Evolutionary conservation across 2,888 invertebrate genomes (phyloP).

Genomic region (Trissolcus brochymenae): DNA sequence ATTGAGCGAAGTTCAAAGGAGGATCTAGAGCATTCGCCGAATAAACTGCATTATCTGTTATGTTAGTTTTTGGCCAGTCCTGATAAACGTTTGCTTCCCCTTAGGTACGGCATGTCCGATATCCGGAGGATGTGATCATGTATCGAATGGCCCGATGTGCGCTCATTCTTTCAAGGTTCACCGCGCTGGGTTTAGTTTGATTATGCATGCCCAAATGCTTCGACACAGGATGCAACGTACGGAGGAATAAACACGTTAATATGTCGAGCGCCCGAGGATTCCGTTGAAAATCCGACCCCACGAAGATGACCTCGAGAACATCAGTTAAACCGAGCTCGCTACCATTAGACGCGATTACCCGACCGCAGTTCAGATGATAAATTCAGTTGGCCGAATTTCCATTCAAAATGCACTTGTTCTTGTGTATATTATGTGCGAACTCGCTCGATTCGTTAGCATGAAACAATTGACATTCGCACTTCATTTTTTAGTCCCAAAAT

Average conservation of each 20-base stretch:
- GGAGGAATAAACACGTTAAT: slow-evolving; percentile 35
- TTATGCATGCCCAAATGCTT: slow-evolving; percentile 39
- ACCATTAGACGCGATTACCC: slow-evolving; percentile 54
- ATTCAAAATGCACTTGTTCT: slow-evolving; percentile 44
- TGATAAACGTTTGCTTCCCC: slow-evolving; percentile 27
- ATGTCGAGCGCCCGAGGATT: slow-evolving; percentile 22
- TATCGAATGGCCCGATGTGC: slow-evolving; percentile 7
- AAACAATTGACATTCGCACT: slow-evolving; percentile 3
- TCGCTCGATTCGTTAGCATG: slow-evolving; percentile 1
- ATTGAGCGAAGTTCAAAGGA: slow-evolving; percentile 16
- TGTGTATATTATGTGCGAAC: slow-evolving; percentile 4
- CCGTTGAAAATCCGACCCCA: slow-evolving; percentile 28
- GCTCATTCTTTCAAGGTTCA: slow-evolving; percentile 25
- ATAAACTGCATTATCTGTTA: slow-evolving; percentile 32
- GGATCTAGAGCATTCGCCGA: slow-evolving; percentile 2
- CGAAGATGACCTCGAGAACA: slow-evolving; percentile 47
- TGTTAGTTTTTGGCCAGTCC: slow-evolving; percentile 27
- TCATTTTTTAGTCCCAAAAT: neutral
- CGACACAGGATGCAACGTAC: slow-evolving; percentile 35
- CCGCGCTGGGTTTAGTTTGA: slow-evolving; percentile 13
- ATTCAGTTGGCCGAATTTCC: slow-evolving; percentile 56
- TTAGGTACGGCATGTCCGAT: slow-evolving; percentile 21
- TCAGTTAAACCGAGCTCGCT: slow-evolving; percentile 6
- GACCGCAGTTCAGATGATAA: slow-evolving; percentile 56
- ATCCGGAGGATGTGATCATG: slow-evolving; percentile 18